Conservation (phyloP, 2,113 vertebrate species). For the Oreocharis arfaki region DNA sequence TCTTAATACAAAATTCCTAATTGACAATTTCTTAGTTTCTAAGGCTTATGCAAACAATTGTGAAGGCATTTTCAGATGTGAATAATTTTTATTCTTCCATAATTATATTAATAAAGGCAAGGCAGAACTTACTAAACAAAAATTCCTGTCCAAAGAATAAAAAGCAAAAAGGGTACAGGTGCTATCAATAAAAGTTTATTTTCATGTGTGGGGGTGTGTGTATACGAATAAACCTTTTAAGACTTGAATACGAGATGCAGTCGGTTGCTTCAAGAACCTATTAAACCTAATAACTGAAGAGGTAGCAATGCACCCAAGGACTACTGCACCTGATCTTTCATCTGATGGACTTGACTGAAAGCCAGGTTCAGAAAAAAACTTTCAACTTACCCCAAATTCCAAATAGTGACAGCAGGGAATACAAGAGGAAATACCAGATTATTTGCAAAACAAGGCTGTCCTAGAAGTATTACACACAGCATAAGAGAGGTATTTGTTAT, state of each 20-base stretch:
- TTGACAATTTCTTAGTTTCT: background rate
- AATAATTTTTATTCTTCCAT: background rate
- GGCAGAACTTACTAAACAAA: background rate
- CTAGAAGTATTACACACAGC: background rate
- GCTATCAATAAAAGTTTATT: background rate
- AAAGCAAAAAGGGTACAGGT: background rate
- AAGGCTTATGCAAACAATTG: background rate
- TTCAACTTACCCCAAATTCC: conserved; percentile 53
- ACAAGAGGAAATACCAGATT: conserved; percentile 50
- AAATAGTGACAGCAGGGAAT: conserved; percentile 40
- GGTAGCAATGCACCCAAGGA: background rate
- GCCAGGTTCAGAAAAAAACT: conserved; percentile 1
- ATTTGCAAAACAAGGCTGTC: conserved; percentile 40
- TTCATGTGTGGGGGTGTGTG: background rate
- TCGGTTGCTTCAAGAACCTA: background rate
- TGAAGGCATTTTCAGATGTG: background rate
- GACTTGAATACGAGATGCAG: background rate
- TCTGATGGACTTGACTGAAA: background rate
- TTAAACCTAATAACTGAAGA: background rate
- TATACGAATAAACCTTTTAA: background rate
- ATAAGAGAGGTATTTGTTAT: background rate
- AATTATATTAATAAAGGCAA: background rate
- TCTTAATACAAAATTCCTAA: background rate
- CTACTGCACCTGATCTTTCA: background rate
- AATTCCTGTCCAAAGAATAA: background rate